Evolutionary conservation across 2,888 invertebrate genomes (phyloP), one percentile per base, ranked within the genome.

Genomic region (Tachina fera): DNA sequence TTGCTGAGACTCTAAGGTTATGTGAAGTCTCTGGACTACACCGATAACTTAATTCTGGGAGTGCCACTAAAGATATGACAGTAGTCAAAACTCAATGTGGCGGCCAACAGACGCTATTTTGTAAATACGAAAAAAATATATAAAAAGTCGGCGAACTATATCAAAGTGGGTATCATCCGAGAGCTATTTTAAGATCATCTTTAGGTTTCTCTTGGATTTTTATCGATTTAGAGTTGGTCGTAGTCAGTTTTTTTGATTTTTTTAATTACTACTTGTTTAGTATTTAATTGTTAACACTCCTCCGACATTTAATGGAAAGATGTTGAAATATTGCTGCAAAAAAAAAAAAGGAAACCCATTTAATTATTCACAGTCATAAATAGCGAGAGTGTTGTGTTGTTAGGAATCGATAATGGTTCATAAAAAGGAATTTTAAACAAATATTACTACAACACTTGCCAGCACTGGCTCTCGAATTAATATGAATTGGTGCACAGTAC

Each of bases 361-460:
- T 83, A 86, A 86, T 86, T 86, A 83, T 83, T 86, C 70, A 53
- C 79, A 79, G 76, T 83, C 86, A 86, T 86, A 86, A 86, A 77
- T 68, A 79, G 72, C 61, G 72, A 53, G 61, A 53, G 41, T 53
- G 61, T 79, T 79, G n/a, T 82, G 70, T 49, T 82, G 75, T 76
- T 70, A 47, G 76, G 61, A 22, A 61, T 56, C 67, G 81, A 70
- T 83, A 83, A 80, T 86, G 83, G 76, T 72, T 79, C 79, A 86
- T 86, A 86, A 86, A 83, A 80, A 51, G 45, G 61, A 76, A 53
- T 80, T 86, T 83, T 83, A 86, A 86, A 83, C 86, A 86, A 86
- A 86, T 86, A 86, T 86, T 83, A 86, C 86, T 58, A 86, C 86
- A 80, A 83, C 86, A 86, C 82, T 75, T 60, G 58, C 79, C 82